A percentile compares a stretch with the other conserved stretches of the same genome.
phyloP scores from a whole-genome alignment of 2,113 vertebrate species.

The Meriones unguiculatus region DNA sequence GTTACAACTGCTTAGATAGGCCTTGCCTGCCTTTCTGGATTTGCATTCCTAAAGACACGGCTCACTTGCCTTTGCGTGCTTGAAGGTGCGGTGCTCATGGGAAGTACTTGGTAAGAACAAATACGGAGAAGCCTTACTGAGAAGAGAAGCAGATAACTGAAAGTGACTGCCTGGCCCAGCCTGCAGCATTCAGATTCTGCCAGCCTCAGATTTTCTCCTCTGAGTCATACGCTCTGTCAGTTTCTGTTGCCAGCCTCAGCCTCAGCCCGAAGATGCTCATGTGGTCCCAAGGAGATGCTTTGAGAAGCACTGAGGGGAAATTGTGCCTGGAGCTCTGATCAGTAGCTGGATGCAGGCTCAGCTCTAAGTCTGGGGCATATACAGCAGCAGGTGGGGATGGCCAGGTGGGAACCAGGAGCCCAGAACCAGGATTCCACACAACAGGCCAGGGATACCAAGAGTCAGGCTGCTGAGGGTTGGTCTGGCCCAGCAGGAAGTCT shows the following conservation, averaged over 20 bases:
- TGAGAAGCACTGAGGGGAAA: conserved; percentile 11
- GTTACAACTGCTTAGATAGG: not conserved
- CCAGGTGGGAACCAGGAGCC: not conserved
- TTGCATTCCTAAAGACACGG: not conserved
- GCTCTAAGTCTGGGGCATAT: not conserved
- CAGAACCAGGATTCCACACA: not conserved
- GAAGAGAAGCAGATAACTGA: conserved; percentile 4
- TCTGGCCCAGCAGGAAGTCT: not conserved
- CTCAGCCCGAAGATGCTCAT: not conserved
- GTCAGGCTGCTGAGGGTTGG: not conserved
- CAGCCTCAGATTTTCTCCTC: conserved; percentile 38
- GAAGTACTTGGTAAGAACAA: not conserved
- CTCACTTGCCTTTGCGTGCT: not conserved
- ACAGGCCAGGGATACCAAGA: not conserved
- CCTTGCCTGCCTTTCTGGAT: not conserved
- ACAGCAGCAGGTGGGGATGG: not conserved
- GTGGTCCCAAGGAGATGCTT: not conserved
- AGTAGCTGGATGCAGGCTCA: not conserved
- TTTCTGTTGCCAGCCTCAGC: conserved; percentile 43
- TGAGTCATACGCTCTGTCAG: conserved; percentile 43
- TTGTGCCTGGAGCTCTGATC: not conserved
- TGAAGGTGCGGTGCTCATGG: not conserved
- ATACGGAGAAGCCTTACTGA: not conserved
- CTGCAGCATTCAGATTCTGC: not conserved
- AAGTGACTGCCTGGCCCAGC: not conserved